Evolutionary conservation across 2,888 invertebrate genomes (phyloP), one percentile per base, ranked within the genome.

Genomic region (Plutella xylostella): DNA sequence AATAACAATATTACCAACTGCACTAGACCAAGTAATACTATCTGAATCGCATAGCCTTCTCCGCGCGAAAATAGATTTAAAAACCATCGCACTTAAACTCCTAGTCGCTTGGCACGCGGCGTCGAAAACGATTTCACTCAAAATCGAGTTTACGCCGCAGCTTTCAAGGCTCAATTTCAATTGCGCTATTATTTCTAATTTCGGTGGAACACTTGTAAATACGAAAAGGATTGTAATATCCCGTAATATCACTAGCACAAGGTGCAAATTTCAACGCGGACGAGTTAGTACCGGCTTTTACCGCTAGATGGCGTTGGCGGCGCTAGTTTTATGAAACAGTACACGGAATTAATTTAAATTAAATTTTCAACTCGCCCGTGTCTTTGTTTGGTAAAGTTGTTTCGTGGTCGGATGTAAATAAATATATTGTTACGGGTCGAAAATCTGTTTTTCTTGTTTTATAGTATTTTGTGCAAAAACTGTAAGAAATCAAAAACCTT

Each of bases 1-100:
- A 37, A 37, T 37, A 37, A 37, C 37, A 37, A 37, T 37, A 37
- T 37, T 37, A 37, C 37, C 37, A n/a, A 33, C 37, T 37, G 37
- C 37, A 37, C 19, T 18, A 20, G 37, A 37, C 19, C 33, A 37
- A 37, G 37, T 37, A 37, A 37, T 37, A n/a, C 37, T 18, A 37
- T 37, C 20, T n/a, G 37, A 18, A 37, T 37, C 37, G 18, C 37
- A 37, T 37, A 4, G 19, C 20, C 20, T 1, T 6, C 12, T 4
- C 15, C 37, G 4, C 4, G 18, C 18, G 37, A 37, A 37, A 20
- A 37, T 18, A n/a, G 20, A 37, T n/a, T n/a, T 18, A 9, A 19
- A 37, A 33, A n/a, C 33, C 14, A 12, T 20, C 2, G 15, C 15
- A 17, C 14, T 33, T 15, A 33, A 14, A 33, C 15, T n/a, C 15